Conservation (phyloP, 2,797 vertebrate species). For the Cynodonichthys magdalenae region DNA sequence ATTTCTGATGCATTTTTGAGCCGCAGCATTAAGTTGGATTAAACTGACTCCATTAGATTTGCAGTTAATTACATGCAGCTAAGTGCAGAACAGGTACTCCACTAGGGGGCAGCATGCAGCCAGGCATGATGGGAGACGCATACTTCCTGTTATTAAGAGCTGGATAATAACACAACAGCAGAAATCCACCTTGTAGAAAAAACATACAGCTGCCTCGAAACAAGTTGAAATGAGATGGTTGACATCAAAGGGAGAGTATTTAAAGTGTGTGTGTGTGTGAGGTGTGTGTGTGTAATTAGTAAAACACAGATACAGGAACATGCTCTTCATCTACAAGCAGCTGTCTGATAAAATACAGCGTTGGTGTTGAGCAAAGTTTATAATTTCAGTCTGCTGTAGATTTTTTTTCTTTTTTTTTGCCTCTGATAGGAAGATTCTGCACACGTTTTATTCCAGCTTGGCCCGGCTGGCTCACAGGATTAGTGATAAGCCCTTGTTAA, state of each 20-base stretch:
- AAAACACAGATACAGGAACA: conserved; percentile 45
- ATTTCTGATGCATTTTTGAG: not conserved
- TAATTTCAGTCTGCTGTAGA: conserved; percentile 25
- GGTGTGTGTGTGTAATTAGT: conserved; percentile 48
- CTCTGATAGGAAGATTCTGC: not conserved
- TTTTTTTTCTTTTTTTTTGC: not conserved
- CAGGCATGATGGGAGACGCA: conserved; percentile 8
- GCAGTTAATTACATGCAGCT: not conserved
- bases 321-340: conserved; percentile 63
- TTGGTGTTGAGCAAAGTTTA: conserved; percentile 56
- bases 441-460: not conserved
- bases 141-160: conserved; percentile 18
- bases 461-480: conserved; percentile 11
- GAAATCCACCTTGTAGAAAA: conserved; percentile 27
- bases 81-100: conserved; percentile 5
- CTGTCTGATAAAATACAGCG: conserved; percentile 57
- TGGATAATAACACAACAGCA: conserved; percentile 32
- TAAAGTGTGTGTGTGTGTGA: conserved; percentile 42
- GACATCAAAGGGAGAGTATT: conserved; percentile 53
- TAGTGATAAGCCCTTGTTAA: conserved; percentile 9
- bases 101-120: conserved; percentile 67
- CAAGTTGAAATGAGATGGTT: conserved; percentile 38
- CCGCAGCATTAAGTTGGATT: not conserved
- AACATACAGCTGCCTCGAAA: conserved; percentile 39
- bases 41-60: not conserved